A percentile compares a stretch with the other conserved stretches of the same genome.
phyloP scores from a whole-genome alignment of 2,888 invertebrate species.

The Apomyelois bistriatella region DNA sequence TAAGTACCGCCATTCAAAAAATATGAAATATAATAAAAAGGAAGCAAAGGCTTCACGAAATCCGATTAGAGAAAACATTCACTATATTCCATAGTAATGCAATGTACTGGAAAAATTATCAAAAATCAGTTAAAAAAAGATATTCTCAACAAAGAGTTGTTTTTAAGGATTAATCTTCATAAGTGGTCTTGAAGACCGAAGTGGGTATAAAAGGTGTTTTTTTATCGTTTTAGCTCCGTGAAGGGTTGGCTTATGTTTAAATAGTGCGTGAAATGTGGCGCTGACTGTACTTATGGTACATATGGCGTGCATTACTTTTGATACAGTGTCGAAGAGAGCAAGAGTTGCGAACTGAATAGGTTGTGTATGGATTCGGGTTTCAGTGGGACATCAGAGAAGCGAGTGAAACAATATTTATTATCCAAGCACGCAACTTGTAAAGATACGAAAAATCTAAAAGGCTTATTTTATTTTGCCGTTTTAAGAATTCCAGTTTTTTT shows the following conservation, averaged over 20 bases:
- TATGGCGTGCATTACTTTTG: constrained; percentile 16
- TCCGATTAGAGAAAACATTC: constrained; percentile 56
- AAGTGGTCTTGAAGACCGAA: constrained; percentile 15
- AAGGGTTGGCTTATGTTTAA: constrained; percentile 36
- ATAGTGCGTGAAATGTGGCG: constrained; percentile 43
- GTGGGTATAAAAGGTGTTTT: constrained; percentile 16
- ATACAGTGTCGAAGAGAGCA: constrained; percentile 10
- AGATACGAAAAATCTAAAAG: background rate
- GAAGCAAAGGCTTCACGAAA: constrained; percentile 36
- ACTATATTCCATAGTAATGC: constrained; percentile 42
- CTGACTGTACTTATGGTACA: background rate
- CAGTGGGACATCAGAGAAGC: background rate
- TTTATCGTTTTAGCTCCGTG: constrained; percentile 17
- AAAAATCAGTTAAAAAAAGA: background rate
- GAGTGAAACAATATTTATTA: no score
- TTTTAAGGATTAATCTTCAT: constrained; percentile 22
- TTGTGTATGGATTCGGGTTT: constrained; percentile 2
- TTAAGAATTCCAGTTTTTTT: no score
- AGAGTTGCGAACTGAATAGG: constrained; percentile 25
- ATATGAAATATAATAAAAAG: constrained; percentile 17
- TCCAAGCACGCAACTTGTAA: no score
- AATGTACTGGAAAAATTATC: constrained; percentile 45
- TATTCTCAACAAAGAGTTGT: constrained; percentile 4
- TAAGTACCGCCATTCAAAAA: constrained; percentile 8
- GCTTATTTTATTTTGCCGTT: no score